Evolutionary conservation across 2,888 invertebrate species (phyloP).

Genomic region (Portevinia maculata): DNA sequence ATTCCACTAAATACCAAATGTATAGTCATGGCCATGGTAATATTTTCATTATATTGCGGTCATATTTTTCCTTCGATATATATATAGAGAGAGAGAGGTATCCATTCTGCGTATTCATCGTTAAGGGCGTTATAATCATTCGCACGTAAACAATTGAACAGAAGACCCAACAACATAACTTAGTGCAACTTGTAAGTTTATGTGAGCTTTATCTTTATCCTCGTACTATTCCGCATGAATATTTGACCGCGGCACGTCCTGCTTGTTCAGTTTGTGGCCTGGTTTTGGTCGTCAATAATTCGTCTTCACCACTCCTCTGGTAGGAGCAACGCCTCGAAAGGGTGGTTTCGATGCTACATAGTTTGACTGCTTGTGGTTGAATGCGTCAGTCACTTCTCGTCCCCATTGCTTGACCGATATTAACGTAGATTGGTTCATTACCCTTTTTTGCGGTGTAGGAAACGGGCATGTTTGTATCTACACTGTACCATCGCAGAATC

Average conservation of each 20-base stretch:
- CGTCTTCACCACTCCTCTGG: no score
- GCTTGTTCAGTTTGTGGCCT: slow-evolving; percentile 4
- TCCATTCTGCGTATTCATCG: slow-evolving; percentile 45
- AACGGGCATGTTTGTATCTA: slow-evolving; percentile 13
- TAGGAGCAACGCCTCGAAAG: not conserved
- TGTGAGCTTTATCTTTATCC: slow-evolving; percentile 42
- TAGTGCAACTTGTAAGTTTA: slow-evolving; percentile 53
- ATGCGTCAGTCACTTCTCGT: slow-evolving; percentile 27
- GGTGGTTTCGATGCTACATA: not conserved
- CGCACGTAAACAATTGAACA: slow-evolving; percentile 54
- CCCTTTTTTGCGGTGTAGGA: slow-evolving; percentile 51
- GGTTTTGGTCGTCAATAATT: slow-evolving; percentile 23
- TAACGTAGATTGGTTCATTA: slow-evolving; percentile 65
- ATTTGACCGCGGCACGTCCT: slow-evolving; percentile 42
- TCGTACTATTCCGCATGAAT: slow-evolving; percentile 43
- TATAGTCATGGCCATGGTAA: not conserved
- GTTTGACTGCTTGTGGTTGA: slow-evolving; percentile 25
- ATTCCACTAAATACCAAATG: slow-evolving; percentile 41
- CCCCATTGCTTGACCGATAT: slow-evolving; percentile 57
- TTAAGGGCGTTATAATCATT: slow-evolving; percentile 52
- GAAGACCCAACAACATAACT: slow-evolving; percentile 41
- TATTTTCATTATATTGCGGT: not conserved
- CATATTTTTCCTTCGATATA: slow-evolving; percentile 25
- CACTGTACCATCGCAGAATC: slow-evolving; percentile 8
- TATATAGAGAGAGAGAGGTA: no score